Evolutionary conservation across 2,797 vertebrate species (phyloP).

Genomic region (Poliocrania exsul): DNA sequence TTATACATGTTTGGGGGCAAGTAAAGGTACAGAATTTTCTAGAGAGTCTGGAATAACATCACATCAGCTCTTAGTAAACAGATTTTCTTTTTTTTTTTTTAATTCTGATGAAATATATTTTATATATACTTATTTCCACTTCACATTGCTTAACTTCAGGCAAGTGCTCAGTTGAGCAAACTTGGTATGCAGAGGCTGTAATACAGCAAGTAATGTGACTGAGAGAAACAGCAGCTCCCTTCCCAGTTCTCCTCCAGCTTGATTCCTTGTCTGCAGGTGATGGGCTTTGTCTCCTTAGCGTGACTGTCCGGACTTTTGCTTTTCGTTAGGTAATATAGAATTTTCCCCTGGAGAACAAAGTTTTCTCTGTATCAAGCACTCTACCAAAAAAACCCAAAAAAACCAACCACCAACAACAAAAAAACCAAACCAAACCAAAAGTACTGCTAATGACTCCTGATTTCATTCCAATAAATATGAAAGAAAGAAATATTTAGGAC

Average conservation of each 20-base stretch:
- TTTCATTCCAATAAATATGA: neutral
- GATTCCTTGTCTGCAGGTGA: neutral
- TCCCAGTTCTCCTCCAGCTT: neutral
- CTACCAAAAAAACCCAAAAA: neutral
- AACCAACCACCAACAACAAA: neutral
- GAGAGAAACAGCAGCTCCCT: neutral
- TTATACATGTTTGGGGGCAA: too few species aligned
- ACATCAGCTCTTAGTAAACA: too few species aligned
- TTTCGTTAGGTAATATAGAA: neutral
- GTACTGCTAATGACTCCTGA: neutral
- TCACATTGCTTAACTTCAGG: neutral
- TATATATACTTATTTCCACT: neutral
- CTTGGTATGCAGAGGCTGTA: neutral
- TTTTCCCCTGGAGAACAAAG: neutral
- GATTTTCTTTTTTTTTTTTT: too few species aligned
- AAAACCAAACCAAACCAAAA: neutral
- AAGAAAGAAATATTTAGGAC: neutral
- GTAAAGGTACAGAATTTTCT: too few species aligned
- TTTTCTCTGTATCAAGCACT: neutral
- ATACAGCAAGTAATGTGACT: neutral
- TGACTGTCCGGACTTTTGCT: neutral
- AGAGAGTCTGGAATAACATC: too few species aligned
- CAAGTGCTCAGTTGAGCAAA: neutral
- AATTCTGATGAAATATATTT: too few species aligned
- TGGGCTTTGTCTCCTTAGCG: neutral